phyloP scores from a whole-genome alignment of 2,113 vertebrate genomes.

The Manacus vitellinus region DNA sequence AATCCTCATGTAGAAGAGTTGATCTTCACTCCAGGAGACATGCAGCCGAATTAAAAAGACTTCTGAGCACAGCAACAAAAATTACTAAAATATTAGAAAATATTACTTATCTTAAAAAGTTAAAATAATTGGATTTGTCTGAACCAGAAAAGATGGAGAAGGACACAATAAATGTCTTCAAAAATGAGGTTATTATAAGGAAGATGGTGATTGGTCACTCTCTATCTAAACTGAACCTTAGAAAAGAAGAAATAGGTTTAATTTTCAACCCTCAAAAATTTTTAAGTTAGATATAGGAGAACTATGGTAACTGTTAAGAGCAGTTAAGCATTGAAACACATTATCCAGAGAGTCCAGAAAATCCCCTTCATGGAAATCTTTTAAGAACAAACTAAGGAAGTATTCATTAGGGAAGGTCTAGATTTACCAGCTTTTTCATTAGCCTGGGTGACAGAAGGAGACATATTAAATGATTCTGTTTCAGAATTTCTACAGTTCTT shows the following conservation, averaged over 20 bases:
- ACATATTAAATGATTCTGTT: neutral
- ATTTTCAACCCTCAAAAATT: neutral
- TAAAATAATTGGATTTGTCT: constrained; percentile 11
- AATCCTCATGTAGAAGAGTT: neutral
- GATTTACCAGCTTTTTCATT: neutral
- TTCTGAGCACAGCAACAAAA: neutral
- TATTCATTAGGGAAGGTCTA: neutral
- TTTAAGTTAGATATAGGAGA: neutral
- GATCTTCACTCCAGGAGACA: neutral
- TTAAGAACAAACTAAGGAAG: neutral
- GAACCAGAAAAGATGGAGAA: neutral
- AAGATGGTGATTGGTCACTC: neutral
- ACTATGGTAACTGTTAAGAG: neutral
- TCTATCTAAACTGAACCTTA: neutral
- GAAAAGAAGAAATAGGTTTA: neutral
- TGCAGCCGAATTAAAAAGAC: neutral
- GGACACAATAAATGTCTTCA: neutral
- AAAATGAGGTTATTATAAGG: neutral
- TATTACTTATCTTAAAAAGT: neutral
- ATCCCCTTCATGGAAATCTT: neutral
- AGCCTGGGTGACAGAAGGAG: neutral
- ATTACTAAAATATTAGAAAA: neutral
- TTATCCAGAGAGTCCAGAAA: neutral
- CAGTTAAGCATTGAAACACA: neutral
- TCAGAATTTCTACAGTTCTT: neutral